phyloP scores from a whole-genome alignment of 2,888 invertebrate species.

The Tribolium freemani region DNA sequence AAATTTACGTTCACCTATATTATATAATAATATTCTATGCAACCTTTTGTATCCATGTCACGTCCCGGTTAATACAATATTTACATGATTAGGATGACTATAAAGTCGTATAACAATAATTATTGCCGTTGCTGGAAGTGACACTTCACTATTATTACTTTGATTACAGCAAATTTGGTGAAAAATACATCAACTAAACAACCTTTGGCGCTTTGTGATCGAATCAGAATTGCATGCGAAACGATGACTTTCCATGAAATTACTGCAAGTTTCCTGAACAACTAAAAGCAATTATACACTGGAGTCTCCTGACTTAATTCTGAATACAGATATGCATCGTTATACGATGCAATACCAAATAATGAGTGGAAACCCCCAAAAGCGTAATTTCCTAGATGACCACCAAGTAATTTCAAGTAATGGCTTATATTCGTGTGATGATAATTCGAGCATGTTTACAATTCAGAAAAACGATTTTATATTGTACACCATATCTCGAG shows the following conservation, averaged over 20 bases:
- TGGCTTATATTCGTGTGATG: neutral
- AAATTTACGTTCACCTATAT: neutral
- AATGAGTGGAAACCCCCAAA: constrained; percentile 23
- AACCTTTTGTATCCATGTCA: neutral
- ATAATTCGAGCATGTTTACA: neutral
- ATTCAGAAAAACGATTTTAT: neutral
- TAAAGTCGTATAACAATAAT: neutral
- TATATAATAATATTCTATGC: neutral
- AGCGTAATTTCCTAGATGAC: constrained; percentile 25
- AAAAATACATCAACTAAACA: neutral
- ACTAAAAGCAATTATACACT: constrained; percentile 35
- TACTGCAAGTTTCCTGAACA: constrained; percentile 19
- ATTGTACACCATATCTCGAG: no score
- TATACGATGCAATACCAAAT: constrained; percentile 27
- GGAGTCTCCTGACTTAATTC: constrained; percentile 35
- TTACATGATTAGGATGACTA: neutral
- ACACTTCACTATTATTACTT: neutral
- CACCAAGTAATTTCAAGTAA: constrained; percentile 7
- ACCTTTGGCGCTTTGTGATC: constrained; percentile 17
- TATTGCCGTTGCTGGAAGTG: neutral
- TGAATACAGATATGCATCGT: constrained; percentile 38
- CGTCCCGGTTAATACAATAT: neutral
- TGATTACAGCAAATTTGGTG: neutral
- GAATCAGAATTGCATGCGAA: constrained; percentile 11
- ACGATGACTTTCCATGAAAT: constrained; percentile 21